A percentile compares a stretch with the other conserved stretches of the same genome.
phyloP scores from a whole-genome alignment of 2,113 vertebrate species.

The Mola mola region DNA sequence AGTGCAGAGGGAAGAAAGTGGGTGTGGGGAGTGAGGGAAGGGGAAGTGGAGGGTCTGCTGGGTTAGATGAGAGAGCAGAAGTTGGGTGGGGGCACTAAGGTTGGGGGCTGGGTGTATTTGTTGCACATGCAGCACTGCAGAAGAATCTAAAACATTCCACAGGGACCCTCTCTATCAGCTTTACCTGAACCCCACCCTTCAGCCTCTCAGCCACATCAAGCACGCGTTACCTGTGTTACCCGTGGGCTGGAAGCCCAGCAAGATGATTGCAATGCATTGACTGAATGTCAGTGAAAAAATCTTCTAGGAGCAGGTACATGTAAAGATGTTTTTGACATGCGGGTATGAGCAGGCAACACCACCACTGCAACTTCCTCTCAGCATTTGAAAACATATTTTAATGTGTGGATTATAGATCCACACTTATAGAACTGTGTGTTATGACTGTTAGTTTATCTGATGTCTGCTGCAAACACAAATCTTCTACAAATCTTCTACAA shows the following conservation, averaged over 20 bases:
- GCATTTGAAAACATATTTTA: not conserved
- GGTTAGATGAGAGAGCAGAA: constrained; percentile 1
- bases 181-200: constrained; percentile 64
- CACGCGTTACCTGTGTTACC: constrained; percentile 37
- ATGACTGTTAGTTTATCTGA: constrained; percentile 44
- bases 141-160: constrained; percentile 73
- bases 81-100: constrained; percentile 16
- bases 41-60: constrained; percentile 23
- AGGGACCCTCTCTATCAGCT: constrained; percentile 45
- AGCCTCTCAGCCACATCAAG: constrained; percentile 45
- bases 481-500: constrained; percentile 34
- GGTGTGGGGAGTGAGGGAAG: constrained; percentile 25
- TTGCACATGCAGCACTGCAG: constrained; percentile 15
- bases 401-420: constrained; percentile 16
- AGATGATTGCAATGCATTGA: constrained; percentile 19
- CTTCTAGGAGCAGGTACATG: constrained; percentile 8
- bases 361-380: constrained; percentile 9
- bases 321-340: constrained; percentile 15
- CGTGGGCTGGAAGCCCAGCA: constrained; percentile 29
- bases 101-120: constrained; percentile 27
- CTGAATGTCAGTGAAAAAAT: constrained; percentile 9
- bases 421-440: constrained; percentile 31
- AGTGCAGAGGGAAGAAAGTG: constrained; percentile 33
- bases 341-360: constrained; percentile 15
- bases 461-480: constrained; percentile 37